These are phyloP conservation scores for Tipula helvola DNA, from an alignment of 2,888 invertebrate species.

Conservation along the genomic window DNA sequence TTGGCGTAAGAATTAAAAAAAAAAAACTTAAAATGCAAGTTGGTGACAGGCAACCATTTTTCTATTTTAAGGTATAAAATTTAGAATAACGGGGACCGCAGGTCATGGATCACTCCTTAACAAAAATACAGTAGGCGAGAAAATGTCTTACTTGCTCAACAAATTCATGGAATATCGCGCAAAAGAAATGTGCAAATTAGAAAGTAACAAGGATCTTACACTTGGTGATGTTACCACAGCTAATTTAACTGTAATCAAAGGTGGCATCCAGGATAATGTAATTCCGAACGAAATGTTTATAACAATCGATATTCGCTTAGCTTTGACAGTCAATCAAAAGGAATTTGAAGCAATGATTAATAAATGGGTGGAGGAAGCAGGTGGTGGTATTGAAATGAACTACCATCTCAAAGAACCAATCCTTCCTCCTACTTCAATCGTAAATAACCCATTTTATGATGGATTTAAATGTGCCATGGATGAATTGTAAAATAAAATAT, in stretches of 20 bases:
- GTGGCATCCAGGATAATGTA: conserved; percentile 45
- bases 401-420: too few species aligned
- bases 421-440: too few species aligned
- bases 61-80: not conserved
- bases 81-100: conserved; percentile 50
- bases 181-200: conserved; percentile 42
- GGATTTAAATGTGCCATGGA: too few species aligned
- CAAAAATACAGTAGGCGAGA: conserved; percentile 59
- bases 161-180: conserved; percentile 53
- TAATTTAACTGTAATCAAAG: conserved; percentile 50
- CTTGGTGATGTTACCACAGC: conserved; percentile 63
- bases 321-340: too few species aligned
- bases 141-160: conserved; percentile 48
- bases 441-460: too few species aligned
- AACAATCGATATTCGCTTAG: conserved; percentile 59
- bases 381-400: too few species aligned
- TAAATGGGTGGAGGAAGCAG: too few species aligned
- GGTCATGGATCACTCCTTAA: conserved; percentile 67
- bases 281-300: conserved; percentile 70
- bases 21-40: too few species aligned
- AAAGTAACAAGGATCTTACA: conserved; percentile 36
- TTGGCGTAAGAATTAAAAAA: conserved; percentile 42
- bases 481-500: too few species aligned
- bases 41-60: too few species aligned
- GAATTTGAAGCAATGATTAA: too few species aligned